Base-by-base conservation (phyloP, 2,797 vertebrate species). In the Percopsis omiscomaycus region DNA sequence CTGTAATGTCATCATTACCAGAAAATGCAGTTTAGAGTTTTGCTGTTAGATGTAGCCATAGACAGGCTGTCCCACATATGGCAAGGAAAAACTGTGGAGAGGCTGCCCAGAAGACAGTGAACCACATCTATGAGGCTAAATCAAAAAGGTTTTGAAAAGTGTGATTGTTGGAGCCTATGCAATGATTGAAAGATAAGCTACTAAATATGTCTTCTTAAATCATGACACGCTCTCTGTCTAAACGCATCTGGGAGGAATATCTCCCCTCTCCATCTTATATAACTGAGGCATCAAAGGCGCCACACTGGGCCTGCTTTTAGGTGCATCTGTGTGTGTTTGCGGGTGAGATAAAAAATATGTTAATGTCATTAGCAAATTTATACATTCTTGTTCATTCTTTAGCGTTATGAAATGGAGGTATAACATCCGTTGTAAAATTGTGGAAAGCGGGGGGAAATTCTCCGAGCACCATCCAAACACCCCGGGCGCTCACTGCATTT, bases 1-100 rank as follows among this genome's bases (percentile, higher is more conserved):
- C 45, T 50, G 45, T 59, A 47, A 64, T 83, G 75, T 78, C 69
- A 69, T 86, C 78, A 81, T 69, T 15, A 45, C 14, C 13, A 48
- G 44, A 65, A 48, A 10, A 30, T 68, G 64, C 30, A 29, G 6
- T 30, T 46, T 45, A 29, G 12, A 60, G 22, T 63, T 56, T 45
- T 44, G 62, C 8, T 16, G 54, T 58, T 57, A 3, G 6, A n/a
- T 55, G n/a, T 51, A 68, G 60, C 64, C 6, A 13, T 28, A 12
- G 61, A 42, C 14, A 0, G 0, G n/a, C 48, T 5, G 48, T 10
- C 46, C 57, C 50, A 48, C 15, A 11, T 11, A 53, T 64, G 64
- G 68, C 42, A 59, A 47, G 22, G 8, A 5, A 8, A 27, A 52
- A 63, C 63, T 61, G 50, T 61, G 50, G 57, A 51, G 50, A 22